Evolutionary conservation across 2,888 invertebrate genomes (phyloP).

Genomic region (Andrena marginata): DNA sequence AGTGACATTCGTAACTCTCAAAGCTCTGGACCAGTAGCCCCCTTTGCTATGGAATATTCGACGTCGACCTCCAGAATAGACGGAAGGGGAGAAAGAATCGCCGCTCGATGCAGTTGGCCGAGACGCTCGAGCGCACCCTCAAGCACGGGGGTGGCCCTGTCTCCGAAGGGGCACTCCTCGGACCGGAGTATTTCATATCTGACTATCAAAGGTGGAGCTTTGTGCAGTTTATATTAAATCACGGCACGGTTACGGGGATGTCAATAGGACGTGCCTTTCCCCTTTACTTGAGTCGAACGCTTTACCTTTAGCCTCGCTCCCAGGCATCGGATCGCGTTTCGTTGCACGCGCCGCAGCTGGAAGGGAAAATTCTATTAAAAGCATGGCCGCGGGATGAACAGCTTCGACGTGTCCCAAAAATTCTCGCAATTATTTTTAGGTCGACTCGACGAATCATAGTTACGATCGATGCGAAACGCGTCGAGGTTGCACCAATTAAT

Average conservation of each 20-base stretch:
- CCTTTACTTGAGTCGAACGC: conserved; percentile 26
- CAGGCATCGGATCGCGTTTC: conserved; percentile 11
- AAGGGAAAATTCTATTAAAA: conserved; percentile 26
- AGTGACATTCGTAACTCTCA: conserved; percentile 49
- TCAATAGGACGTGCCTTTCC: conserved; percentile 68
- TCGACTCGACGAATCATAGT: not conserved
- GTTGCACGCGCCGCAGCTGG: not conserved
- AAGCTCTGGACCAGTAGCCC: conserved; percentile 37
- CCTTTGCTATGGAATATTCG: conserved; percentile 43
- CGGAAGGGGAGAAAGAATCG: conserved; percentile 44
- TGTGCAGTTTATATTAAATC: conserved; percentile 82
- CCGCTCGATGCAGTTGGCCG: conserved; percentile 60
- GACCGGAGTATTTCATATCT: conserved; percentile 79
- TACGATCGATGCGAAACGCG: not conserved
- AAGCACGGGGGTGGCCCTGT: conserved; percentile 49
- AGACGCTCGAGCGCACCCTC: conserved; percentile 69
- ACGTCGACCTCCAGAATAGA: conserved; percentile 32
- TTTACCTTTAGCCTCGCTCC: conserved; percentile 6
- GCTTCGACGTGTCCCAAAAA: not conserved
- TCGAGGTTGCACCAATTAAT: conserved; percentile 5
- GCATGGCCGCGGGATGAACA: not conserved
- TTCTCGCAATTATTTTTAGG: not conserved
- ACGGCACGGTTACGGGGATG: conserved; percentile 74
- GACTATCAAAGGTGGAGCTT: conserved; percentile 80
- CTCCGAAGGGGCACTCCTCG: conserved; percentile 71